Percentiles rank a stretch among this genome's conserved stretches.
phyloP scores from a whole-genome alignment of 1,140 invertebrate genomes.

The Philotrypesis tridentata region DNA sequence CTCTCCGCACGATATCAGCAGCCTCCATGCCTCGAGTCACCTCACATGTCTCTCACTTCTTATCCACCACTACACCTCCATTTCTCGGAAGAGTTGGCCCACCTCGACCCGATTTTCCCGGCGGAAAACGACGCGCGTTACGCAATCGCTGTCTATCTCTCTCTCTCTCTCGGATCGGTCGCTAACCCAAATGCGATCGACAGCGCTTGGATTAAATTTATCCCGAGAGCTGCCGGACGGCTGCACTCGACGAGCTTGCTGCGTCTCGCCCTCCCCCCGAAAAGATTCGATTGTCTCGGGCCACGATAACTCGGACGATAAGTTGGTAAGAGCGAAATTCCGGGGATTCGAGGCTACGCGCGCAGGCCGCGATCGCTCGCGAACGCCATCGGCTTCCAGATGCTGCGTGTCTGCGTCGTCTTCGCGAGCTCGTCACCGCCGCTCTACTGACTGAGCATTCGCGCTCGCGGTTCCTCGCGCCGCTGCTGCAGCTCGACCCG shows the following conservation, averaged over 20 bases:
- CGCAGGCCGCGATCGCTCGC: no score
- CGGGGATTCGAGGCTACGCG: no score
- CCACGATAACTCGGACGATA: no score
- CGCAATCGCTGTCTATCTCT: neutral
- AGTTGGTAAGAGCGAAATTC: no score
- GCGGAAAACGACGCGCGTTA: neutral
- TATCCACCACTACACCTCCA: neutral
- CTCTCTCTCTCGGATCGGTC: constrained; percentile 41
- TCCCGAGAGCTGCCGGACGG: constrained; percentile 37
- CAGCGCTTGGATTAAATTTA: constrained; percentile 57
- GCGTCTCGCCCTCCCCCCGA: no score
- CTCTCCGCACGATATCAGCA: neutral
- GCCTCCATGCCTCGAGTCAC: neutral
- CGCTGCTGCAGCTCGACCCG: neutral
- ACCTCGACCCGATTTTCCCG: constrained; percentile 25
- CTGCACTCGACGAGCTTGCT: neutral
- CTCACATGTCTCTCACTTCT: neutral
- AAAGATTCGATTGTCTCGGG: no score
- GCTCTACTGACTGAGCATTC: neutral
- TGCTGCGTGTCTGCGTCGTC: neutral
- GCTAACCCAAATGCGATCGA: constrained; percentile 53
- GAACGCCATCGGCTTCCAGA: no score
- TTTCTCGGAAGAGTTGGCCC: neutral
- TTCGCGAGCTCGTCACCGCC: neutral
- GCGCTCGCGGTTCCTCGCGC: neutral